These are phyloP conservation scores for Diarsia brunnea DNA, from an alignment of 2,888 invertebrate species.

Conservation along the genomic window DNA sequence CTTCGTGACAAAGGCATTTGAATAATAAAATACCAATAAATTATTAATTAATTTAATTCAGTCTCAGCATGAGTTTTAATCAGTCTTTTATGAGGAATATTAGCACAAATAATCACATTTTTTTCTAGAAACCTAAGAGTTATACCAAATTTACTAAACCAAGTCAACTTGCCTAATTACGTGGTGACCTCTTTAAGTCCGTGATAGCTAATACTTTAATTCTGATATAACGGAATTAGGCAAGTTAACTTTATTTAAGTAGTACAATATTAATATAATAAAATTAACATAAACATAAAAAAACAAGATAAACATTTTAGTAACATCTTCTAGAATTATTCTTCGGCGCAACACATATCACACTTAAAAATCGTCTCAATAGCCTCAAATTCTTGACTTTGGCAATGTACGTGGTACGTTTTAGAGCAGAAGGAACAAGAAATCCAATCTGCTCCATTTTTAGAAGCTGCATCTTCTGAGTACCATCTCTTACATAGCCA, in stretches of 20 bases:
- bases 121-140: constrained; percentile 22
- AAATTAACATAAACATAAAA: constrained; percentile 10
- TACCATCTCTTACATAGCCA: constrained; percentile 34
- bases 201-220: constrained; percentile 25
- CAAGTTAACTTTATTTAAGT: not conserved
- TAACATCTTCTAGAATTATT: constrained; percentile 30
- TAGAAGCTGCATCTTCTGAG: constrained; percentile 34
- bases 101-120: constrained; percentile 8
- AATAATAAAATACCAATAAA: constrained; percentile 19
- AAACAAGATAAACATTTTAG: constrained; percentile 20
- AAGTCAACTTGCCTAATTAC: constrained; percentile 23
- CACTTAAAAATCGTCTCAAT: constrained; percentile 29
- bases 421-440: constrained; percentile 18
- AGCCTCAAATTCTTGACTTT: constrained; percentile 33
- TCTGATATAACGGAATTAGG: not conserved
- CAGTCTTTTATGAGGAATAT: constrained; percentile 25
- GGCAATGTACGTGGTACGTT: constrained; percentile 11
- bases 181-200: constrained; percentile 30
- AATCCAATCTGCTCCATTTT: constrained; percentile 36
- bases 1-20: constrained; percentile 24
- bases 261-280: constrained; percentile 11
- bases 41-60: constrained; percentile 27
- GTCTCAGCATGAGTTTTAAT: constrained; percentile 21
- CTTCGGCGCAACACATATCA: constrained; percentile 32
- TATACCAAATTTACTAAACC: constrained; percentile 19